Base-by-base conservation (phyloP, 2,888 invertebrate species). In the Rhorus exstirpatorius region DNA sequence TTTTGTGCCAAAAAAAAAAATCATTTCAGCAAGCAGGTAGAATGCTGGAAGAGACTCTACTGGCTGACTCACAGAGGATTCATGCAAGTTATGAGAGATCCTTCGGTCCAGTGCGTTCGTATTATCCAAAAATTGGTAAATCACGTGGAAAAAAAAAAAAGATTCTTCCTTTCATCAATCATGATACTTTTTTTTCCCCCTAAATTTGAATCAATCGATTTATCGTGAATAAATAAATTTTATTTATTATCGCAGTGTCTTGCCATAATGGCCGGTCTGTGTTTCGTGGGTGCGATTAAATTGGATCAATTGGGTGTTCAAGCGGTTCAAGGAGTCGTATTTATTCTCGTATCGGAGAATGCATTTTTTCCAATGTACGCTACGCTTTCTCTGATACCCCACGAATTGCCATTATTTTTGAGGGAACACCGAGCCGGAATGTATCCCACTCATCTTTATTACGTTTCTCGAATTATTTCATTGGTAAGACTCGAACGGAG, bases 341-440 rank as follows among this genome's bases (percentile, higher is more conserved):
- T 98, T 92, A 96, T 98, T 86, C 95, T 98, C 92, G 97, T 98
- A 53, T 96, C 97, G 0, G 98, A 98, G 94, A 97, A 98, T 90
- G 97, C 98, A 0, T 98, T 98, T 93, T 96, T 96, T 72, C 97
- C 98, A 0, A 97, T 98, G 96, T 98, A 98, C 92, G 96, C 97
- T 0, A 97, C 97, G 0, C 94, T 99, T 49, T 96, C 97, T 86
- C 95, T 97, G 88, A 97, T 98, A 90, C 98, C 98, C 0, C 95
- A 96, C 87, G 95, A 95, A 90, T 95, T 97, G 83, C 97, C 98
- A 0, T 93, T 98, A 55, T 96, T 98, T 88, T 93, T 96, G 46
- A 94, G 98, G 79, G 98, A 98, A 91, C 95, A 97, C 83, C 95
- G 96, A 81, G 97, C 97, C 14, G 98, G 97, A 8, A 93, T 98